Conservation (phyloP, 2,113 vertebrate genomes). For the Ifrita kowaldi region DNA sequence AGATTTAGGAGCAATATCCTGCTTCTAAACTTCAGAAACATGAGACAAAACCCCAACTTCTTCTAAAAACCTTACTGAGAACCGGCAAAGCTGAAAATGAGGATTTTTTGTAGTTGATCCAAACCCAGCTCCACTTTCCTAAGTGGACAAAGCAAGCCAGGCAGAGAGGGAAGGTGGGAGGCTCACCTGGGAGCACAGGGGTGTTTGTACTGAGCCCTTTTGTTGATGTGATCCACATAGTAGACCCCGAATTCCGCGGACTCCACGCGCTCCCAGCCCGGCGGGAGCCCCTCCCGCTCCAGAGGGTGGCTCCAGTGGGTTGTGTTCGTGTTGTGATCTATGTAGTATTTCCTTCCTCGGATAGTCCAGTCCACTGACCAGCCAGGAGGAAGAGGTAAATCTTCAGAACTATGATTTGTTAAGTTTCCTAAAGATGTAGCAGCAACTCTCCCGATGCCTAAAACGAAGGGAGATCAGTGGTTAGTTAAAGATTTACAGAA, state of each 20-base stretch:
- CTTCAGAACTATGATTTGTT: slow-evolving; percentile 86
- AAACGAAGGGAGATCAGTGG: not conserved
- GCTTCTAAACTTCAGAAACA: not conserved
- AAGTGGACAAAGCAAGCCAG: not conserved
- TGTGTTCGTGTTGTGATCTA: slow-evolving; percentile 98
- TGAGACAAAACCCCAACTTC: not conserved
- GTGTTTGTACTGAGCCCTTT: slow-evolving; percentile 93
- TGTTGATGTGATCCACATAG: slow-evolving; percentile 96
- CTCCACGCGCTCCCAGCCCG: slow-evolving; percentile 95
- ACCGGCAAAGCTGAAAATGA: not conserved
- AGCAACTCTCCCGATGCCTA: slow-evolving; percentile 91
- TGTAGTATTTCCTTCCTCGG: slow-evolving; percentile 94
- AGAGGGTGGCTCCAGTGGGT: slow-evolving; percentile 98
- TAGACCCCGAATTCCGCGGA: slow-evolving; percentile 93
- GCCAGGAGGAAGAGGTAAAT: slow-evolving; percentile 89
- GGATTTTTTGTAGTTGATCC: fast-evolving
- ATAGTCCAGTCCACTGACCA: slow-evolving; percentile 99
- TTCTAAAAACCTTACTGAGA: not conserved
- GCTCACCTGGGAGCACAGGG: slow-evolving; percentile 93
- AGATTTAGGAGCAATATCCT: not conserved
- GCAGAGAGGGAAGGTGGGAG: not conserved
- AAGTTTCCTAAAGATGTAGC: slow-evolving; percentile 96
- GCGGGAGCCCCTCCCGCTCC: slow-evolving; percentile 92
- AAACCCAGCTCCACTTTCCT: not conserved
- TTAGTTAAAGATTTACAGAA: not conserved